A percentile compares a stretch with the other conserved stretches of the same genome.
Evolutionary conservation across 2,113 vertebrate species (phyloP).

Genomic region (Oryzias melastigma): DNA sequence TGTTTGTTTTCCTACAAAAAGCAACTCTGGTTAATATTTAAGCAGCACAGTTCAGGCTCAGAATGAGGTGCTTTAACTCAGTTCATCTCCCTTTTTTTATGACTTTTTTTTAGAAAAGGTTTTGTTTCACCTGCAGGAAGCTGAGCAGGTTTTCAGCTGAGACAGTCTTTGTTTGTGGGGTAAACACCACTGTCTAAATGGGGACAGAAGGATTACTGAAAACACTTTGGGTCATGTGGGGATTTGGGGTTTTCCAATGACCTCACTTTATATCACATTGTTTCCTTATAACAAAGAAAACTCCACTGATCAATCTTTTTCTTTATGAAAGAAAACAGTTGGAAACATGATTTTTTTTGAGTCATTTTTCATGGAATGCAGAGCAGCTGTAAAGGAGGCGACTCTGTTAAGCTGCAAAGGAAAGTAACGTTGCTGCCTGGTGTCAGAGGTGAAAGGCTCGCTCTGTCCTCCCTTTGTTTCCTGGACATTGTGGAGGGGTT

Average conservation of each 20-base stretch:
- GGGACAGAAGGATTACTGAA: slow-evolving; percentile 55
- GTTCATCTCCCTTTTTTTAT: too few species aligned
- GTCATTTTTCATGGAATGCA: background rate
- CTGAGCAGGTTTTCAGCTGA: background rate
- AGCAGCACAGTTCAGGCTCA: background rate
- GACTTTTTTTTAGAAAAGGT: too few species aligned
- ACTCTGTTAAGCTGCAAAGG: slow-evolving; percentile 19
- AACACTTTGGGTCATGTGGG: slow-evolving; percentile 54
- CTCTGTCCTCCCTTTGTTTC: slow-evolving; percentile 37
- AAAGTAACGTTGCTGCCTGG: slow-evolving; percentile 42
- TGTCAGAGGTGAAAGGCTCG: slow-evolving; percentile 42
- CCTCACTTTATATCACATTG: slow-evolving; percentile 9
- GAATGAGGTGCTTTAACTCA: background rate
- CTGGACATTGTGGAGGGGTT: slow-evolving; percentile 3
- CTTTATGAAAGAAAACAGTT: background rate
- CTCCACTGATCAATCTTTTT: background rate
- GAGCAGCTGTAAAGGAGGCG: background rate
- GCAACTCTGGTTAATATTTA: slow-evolving; percentile 34
- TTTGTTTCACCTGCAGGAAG: background rate
- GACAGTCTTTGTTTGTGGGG: slow-evolving; percentile 1
- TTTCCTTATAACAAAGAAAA: slow-evolving; percentile 27
- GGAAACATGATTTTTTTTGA: background rate
- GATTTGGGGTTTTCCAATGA: slow-evolving; percentile 10
- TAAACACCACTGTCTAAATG: slow-evolving; percentile 18
- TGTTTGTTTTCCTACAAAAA: slow-evolving; percentile 27